Base-by-base conservation (phyloP, 2,797 vertebrate genomes). In the Aeoliscus strigatus region DNA sequence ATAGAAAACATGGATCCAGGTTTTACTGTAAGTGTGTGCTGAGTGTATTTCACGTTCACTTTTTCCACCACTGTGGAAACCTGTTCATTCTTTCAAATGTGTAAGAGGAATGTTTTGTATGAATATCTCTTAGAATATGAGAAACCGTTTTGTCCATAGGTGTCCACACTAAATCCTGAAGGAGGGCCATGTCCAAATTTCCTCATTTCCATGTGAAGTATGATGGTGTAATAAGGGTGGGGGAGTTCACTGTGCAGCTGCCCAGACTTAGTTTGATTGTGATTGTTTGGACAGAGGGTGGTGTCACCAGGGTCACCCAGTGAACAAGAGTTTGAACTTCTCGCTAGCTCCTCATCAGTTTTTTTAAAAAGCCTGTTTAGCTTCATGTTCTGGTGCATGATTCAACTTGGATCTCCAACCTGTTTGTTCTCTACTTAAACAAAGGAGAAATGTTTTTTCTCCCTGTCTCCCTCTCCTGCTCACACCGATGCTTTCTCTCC, bases 191-290 rank as follows among this genome's bases (percentile, higher is more conserved):
- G n/a, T n/a, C n/a, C n/a, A n/a, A n/a, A n/a, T 47, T 31, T 13
- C 21, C 40, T 46, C 14, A 12, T 28, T 35, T 59, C 57, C 21
- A 34, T 12, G 65, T 54, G 39, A 69, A 65, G 41, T 30, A 3
- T 48, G 60, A 79, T 83, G 75, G 78, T 76, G 65, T 73, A 75
- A 76, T 59, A 37, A 62, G 72, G 73, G 76, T 72, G 79, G 68
- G n/a, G 60, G 73, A 73, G 44, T 47, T 38, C 35, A 9, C 37
- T 41, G 41, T 64, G 63, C 62, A 67, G 56, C 60, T 52, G 57
- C 10, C 39, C 39, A 47, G 55, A 48, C 44, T 60, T 57, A 55
- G 53, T 54, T 69, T 28, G 45, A 60, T 67, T 33, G 25, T 52
- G 62, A 63, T 70, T 81, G 73, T 80, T 82, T 83, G 46, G 51